Base-by-base conservation (phyloP, 2,888 invertebrate genomes). In the Sinotaia quadrata region DNA sequence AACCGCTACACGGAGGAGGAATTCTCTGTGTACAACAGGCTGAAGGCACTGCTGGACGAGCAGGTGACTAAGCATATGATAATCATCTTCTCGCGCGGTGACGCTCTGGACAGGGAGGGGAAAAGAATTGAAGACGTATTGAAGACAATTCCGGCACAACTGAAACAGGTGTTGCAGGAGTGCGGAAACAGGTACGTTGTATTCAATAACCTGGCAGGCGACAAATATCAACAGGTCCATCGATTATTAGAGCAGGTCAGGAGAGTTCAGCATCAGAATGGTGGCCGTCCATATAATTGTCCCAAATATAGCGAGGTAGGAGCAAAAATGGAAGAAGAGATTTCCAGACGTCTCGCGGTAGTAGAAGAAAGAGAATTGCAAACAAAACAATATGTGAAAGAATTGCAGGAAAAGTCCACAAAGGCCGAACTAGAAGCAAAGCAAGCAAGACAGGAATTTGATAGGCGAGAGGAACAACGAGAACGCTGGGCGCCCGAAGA, bases 291-390 rank as follows among this genome's bases (percentile, higher is more conserved):
- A 41, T 74, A 74, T 62, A 49, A 24, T 2, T 65, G 65, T n/a
- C 56, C 65, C 65, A 65, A 56, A 34, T 65, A 65, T 44, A 54
- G 44, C 27, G 56, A 49, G 29, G 56, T 67, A 24, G 59, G 67
- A 3, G 51, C 49, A 15, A 44, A 33, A 5, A 5, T 57, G 51
- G 74, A 77, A 72, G 68, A 75, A 54, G 75, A 77, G 58, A 73
- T 75, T 61, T 72, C 73, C 18, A 75, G 74, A 2, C 49, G 75
- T 21, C 52, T 77, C 27, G 59, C 73, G 69, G 71, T 71, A 27
- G 73, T 67, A 4, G 75, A 29, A 34, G 72, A 58, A 71, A 72
- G 41, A 65, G 75, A 73, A 73, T 72, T 56, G 33, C 54, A 34
- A 62, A 73, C 15, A 67, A 65, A 24, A 57, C 59, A 29, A 41